Percentiles rank a stretch among this genome's conserved stretches.
These are phyloP conservation scores for Gryllus bimaculatus DNA, from an alignment of 1,140 invertebrate species.

Conservation along the genomic window DNA sequence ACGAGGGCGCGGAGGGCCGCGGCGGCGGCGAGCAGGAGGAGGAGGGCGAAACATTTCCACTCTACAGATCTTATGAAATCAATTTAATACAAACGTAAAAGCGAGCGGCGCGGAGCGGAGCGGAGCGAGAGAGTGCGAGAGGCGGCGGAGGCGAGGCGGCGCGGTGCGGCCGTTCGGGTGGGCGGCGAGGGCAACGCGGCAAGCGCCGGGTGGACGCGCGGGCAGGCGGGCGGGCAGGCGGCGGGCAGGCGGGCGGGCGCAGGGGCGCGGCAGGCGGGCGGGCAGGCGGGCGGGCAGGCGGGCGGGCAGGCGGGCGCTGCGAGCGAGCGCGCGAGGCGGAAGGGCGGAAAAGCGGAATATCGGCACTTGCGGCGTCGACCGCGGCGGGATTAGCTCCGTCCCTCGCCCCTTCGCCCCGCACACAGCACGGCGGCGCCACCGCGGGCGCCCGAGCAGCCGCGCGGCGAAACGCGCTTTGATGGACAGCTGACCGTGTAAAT, in stretches of 20 bases:
- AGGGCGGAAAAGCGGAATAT: background rate
- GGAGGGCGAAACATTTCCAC: constrained; percentile 9
- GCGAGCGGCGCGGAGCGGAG: background rate
- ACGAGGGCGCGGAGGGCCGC: background rate
- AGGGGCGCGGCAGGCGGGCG: too few species aligned
- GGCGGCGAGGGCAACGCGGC: background rate
- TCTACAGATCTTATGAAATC: constrained; percentile 17
- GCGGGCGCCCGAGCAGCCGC: background rate
- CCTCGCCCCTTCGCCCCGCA: too few species aligned
- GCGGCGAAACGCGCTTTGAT: background rate
- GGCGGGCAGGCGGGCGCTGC: too few species aligned
- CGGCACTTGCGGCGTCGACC: background rate
- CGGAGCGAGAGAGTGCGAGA: background rate
- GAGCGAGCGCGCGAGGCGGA: too few species aligned
- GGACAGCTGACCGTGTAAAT: constrained; percentile 3
- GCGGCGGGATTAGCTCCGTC: too few species aligned
- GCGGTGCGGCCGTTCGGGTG: background rate
- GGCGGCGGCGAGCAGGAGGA: background rate
- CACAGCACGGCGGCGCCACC: too few species aligned
- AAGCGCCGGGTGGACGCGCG: background rate
- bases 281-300: too few species aligned
- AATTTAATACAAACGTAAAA: constrained; percentile 12
- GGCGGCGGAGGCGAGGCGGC: background rate
- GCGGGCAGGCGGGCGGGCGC: too few species aligned
- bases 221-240: background rate